Base-by-base conservation (phyloP, 2,888 invertebrate genomes). In the Hesperia comma region DNA sequence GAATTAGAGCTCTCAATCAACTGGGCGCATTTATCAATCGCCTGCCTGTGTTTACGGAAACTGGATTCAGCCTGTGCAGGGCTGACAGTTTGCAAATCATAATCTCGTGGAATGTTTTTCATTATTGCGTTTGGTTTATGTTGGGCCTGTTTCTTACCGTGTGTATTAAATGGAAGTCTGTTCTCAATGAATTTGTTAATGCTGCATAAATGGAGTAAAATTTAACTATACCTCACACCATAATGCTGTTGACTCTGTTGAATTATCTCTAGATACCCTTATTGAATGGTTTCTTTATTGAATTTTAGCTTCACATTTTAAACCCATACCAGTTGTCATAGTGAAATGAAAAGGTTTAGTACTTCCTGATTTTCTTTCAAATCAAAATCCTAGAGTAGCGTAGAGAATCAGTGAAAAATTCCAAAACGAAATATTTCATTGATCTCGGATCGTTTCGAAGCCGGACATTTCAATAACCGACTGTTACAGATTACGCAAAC, bases 1-100 rank as follows among this genome's bases (percentile, higher is more conserved):
- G 81, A 80, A 84, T 84, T 82, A 78, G 86, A 80, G 83, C 64
- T 86, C 87, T 87, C 86, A 87, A 88, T 87, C 86, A 81, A 78
- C 75, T 70, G 74, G 74, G 73, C 73, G 79, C 79, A 78, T 83
- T 85, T 86, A 87, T 87, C 85, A 87, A 84, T 84, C 83, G 83
- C 75, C 67, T 72, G 71, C 75, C 74, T 76, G 76, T 79, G 76
- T 79, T 79, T 82, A 79, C 79, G 77, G 72, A 74, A 72, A 74
- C 74, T 77, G 73, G 67, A 43, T 12, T 58, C 54, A 33, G 54
- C 4, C 26, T 49, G 26, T 17, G 17, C 41, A 70, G 70, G 74
- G 75, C 43, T 69, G 60, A 15, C 37, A 54, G 61, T 61, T 67
- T 61, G 26, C 49, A 55, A 60, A 62, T 61, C 57, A 54, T 33